Evolutionary conservation across 2,888 invertebrate genomes (phyloP).

Genomic region (Therioaphis trifolii): DNA sequence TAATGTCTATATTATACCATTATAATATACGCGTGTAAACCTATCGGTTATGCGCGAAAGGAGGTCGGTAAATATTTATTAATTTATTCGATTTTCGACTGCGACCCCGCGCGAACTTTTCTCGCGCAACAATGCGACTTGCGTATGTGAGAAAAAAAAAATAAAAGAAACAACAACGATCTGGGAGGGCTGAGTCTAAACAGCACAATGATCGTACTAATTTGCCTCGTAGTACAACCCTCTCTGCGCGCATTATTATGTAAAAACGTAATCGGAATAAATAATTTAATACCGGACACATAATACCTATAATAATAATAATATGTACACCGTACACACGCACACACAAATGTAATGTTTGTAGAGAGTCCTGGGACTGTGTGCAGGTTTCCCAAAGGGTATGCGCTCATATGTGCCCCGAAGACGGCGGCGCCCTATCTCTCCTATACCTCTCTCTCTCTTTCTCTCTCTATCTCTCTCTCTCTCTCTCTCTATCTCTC

Average conservation of each 20-base stretch:
- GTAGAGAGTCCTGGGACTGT: conserved; percentile 27
- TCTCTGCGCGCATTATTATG: conserved; percentile 43
- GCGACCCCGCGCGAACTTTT: neutral
- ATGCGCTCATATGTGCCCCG: neutral
- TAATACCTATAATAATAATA: no score
- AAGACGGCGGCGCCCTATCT: neutral
- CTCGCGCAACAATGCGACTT: neutral
- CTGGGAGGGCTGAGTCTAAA: conserved; percentile 50
- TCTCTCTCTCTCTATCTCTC: no score
- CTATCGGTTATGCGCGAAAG: no score
- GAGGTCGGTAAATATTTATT: no score
- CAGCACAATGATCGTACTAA: conserved; percentile 57
- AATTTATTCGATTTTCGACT: neutral
- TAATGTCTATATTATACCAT: no score
- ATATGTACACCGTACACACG: no score
- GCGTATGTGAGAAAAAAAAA: conserved; percentile 46
- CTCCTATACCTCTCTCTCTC: neutral
- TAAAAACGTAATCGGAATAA: conserved; percentile 45
- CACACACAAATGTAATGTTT: no score
- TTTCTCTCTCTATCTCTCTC: no score
- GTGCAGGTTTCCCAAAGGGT: conserved; percentile 58
- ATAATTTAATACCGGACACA: conserved; percentile 16
- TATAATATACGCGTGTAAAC: neutral
- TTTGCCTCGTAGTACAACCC: conserved; percentile 45
- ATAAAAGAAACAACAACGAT: conserved; percentile 17